A percentile compares a stretch with the other conserved stretches of the same genome.
Conservation (phyloP, 2,113 vertebrate genomes). For the Polyodon spathula region DNA sequence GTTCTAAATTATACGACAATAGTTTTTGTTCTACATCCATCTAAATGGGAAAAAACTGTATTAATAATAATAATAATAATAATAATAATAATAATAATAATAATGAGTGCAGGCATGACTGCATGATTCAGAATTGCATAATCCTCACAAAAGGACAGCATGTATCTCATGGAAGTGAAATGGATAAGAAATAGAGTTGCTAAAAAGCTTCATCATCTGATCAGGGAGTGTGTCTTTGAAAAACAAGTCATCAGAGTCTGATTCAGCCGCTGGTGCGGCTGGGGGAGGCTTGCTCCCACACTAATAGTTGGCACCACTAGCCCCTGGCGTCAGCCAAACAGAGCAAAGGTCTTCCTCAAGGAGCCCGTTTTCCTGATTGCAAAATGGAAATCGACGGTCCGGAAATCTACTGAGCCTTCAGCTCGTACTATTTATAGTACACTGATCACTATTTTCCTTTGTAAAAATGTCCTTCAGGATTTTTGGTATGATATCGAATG, state of each 20-base stretch:
- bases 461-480: conserved; percentile 23
- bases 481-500: conserved; percentile 18
- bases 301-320: conserved; percentile 29
- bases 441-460: conserved; percentile 29
- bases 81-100: too few species aligned
- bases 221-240: conserved; percentile 26
- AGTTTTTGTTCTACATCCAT: too few species aligned
- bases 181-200: not conserved
- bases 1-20: too few species aligned
- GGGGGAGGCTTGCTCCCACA: conserved; percentile 35
- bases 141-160: too few species aligned
- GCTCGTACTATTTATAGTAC: conserved; percentile 50
- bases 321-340: conserved; percentile 46
- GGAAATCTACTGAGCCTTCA: conserved; percentile 33
- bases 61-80: too few species aligned
- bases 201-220: conserved; percentile 26
- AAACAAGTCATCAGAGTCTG: conserved; percentile 31
- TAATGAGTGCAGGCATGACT: too few species aligned
- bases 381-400: conserved; percentile 38
- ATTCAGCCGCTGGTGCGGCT: conserved; percentile 33
- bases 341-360: conserved; percentile 56
- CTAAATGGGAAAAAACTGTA: too few species aligned
- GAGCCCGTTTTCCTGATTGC: conserved; percentile 59
- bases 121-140: too few species aligned
- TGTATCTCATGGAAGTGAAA: too few species aligned